phyloP scores from a whole-genome alignment of 2,888 invertebrate genomes.

The Eilema caniola region DNA sequence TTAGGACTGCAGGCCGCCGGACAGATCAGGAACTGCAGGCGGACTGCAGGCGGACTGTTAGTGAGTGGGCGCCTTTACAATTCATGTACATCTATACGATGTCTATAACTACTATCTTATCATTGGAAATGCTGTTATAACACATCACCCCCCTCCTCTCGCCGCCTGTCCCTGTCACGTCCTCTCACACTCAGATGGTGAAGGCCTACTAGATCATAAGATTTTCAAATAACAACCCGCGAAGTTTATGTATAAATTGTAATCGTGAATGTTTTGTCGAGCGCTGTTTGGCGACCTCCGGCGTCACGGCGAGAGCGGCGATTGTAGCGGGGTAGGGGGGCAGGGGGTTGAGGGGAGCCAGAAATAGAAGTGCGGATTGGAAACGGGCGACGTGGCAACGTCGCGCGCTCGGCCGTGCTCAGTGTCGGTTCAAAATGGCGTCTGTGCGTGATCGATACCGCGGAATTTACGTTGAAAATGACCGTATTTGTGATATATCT shows the following conservation, averaged over 20 bases:
- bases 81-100: constrained; percentile 62
- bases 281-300: constrained; percentile 76
- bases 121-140: constrained; percentile 65
- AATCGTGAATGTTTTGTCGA: constrained; percentile 79
- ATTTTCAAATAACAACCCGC: constrained; percentile 68
- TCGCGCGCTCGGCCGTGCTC: constrained; percentile 75
- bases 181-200: constrained; percentile 32
- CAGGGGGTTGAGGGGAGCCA: constrained; percentile 68
- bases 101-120: constrained; percentile 73
- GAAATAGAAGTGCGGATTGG: constrained; percentile 84
- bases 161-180: constrained; percentile 34
- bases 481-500: constrained; percentile 81
- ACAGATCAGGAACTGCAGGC: too few species aligned
- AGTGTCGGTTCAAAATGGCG: constrained; percentile 87
- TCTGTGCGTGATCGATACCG: constrained; percentile 86
- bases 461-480: constrained; percentile 83
- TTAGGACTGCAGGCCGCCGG: too few species aligned
- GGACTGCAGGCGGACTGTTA: too few species aligned
- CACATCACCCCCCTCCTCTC: constrained; percentile 47
- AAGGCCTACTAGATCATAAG: constrained; percentile 72
- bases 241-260: constrained; percentile 63
- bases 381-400: constrained; percentile 84
- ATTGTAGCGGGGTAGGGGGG: constrained; percentile 30
- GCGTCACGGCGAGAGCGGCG: constrained; percentile 63
- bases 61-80: too few species aligned